Evolutionary conservation across 1,140 invertebrate genomes (phyloP).

Genomic region (Drosophila albomicans): DNA sequence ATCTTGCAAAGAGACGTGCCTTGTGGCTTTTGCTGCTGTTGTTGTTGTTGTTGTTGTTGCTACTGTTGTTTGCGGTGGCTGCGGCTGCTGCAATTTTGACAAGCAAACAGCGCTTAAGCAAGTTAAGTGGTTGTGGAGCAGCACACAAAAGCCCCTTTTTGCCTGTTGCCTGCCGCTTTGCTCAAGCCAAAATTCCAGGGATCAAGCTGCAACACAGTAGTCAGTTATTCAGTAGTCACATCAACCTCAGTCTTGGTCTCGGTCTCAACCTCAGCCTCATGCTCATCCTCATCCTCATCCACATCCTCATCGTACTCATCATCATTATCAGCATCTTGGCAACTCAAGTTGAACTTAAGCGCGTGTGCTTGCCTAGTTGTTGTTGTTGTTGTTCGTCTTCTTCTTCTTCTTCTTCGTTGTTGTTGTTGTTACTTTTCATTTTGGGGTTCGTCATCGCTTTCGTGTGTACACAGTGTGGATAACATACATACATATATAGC

Average conservation of each 20-base stretch:
- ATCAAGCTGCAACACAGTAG: conserved; percentile 63
- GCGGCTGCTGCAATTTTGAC: conserved; percentile 72
- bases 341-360: conserved; percentile 65
- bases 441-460: conserved; percentile 19
- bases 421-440: conserved; percentile 22
- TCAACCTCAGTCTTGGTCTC: conserved; percentile 2
- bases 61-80: conserved; percentile 5
- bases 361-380: conserved; percentile 57
- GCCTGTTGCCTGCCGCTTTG: conserved; percentile 31
- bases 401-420: neutral
- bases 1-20: conserved; percentile 60
- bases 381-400: neutral
- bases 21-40: conserved; percentile 63
- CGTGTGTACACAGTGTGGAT: conserved; percentile 31
- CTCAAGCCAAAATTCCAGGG: conserved; percentile 69
- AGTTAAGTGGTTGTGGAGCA: conserved; percentile 67
- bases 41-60: conserved; percentile 14
- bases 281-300: conserved; percentile 20
- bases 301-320: conserved; percentile 18
- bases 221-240: conserved; percentile 48
- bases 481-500: conserved; percentile 1
- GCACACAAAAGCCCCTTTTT: conserved; percentile 66
- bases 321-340: conserved; percentile 38
- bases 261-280: conserved; percentile 12
- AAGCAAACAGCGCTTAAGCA: conserved; percentile 75